Conservation (phyloP, 2,888 invertebrate genomes). For the Leptopilina myrica region DNA sequence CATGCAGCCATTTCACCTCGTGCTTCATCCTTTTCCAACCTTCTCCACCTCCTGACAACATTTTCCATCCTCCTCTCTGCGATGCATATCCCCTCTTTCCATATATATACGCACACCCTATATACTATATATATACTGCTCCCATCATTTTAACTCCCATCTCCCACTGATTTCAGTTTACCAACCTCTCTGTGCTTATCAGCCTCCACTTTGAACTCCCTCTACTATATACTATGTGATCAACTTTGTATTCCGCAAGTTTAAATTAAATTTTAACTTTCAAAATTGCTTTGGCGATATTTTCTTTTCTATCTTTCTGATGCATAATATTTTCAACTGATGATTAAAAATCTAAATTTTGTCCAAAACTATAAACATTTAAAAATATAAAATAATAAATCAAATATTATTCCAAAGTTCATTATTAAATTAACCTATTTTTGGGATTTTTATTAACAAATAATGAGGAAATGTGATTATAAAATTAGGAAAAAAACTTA, state of each 20-base stretch:
- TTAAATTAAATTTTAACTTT: constrained; percentile 15
- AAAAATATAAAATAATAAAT: no score
- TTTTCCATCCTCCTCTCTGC: not conserved
- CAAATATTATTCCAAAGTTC: no score
- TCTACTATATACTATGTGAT: constrained; percentile 12
- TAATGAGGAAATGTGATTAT: no score
- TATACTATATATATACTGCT: not conserved
- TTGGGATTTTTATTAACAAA: no score
- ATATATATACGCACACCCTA: no score
- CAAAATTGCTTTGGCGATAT: not conserved
- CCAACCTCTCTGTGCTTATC: constrained; percentile 19
- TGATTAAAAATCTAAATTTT: no score
- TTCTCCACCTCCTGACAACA: not conserved
- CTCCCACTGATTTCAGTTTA: constrained; percentile 29
- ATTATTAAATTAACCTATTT: no score
- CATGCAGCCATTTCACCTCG: not conserved
- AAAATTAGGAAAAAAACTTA: no score
- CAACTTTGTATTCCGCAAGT: constrained; percentile 24
- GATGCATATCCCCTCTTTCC: not conserved
- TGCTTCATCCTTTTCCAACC: not conserved
- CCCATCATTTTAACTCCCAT: constrained; percentile 27
- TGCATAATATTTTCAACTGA: no score
- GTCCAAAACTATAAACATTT: no score
- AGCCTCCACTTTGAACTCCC: constrained; percentile 18
- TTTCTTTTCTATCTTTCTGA: no score